These are phyloP conservation scores for Hirtodrosophila cameraria DNA, from an alignment of 2,888 invertebrate species.

Conservation along the genomic window DNA sequence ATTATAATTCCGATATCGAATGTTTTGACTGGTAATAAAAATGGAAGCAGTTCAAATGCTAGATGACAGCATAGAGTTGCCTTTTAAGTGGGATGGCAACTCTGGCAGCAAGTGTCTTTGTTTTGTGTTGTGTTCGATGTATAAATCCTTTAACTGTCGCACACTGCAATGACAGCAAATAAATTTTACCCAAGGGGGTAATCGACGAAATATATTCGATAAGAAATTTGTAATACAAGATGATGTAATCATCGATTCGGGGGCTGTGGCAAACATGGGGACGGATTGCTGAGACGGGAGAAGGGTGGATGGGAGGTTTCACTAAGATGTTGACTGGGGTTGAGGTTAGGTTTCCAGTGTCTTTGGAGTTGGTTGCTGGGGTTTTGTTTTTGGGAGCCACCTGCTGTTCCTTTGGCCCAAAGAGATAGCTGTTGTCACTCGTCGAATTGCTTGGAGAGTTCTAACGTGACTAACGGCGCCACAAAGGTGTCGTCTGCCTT, in stretches of 20 bases:
- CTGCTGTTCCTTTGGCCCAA: slow-evolving; percentile 51
- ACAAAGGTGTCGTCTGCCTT: slow-evolving; percentile 74
- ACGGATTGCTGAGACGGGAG: slow-evolving; percentile 24
- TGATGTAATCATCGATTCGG: slow-evolving; percentile 71
- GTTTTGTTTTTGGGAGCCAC: slow-evolving; percentile 39
- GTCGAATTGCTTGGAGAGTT: slow-evolving; percentile 74
- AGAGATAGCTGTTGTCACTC: slow-evolving; percentile 74
- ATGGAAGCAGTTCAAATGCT: too few relatives aligned
- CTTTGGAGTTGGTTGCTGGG: slow-evolving; percentile 6
- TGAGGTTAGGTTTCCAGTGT: slow-evolving; percentile 9
- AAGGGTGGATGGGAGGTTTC: neutral
- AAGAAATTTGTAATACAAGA: slow-evolving; percentile 78
- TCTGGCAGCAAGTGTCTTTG: slow-evolving; percentile 15
- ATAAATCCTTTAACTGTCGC: slow-evolving; percentile 82
- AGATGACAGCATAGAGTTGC: too few relatives aligned
- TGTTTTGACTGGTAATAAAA: too few relatives aligned
- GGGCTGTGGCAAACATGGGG: slow-evolving; percentile 13
- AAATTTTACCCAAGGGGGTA: slow-evolving; percentile 84
- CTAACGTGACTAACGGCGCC: slow-evolving; percentile 74
- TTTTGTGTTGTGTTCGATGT: slow-evolving; percentile 30
- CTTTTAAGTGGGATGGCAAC: slow-evolving; percentile 22
- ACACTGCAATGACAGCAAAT: slow-evolving; percentile 80
- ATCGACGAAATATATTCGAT: slow-evolving; percentile 83
- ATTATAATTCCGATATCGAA: too few relatives aligned
- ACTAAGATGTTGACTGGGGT: slow-evolving; percentile 5